Conservation (phyloP, 2,113 vertebrate genomes). For the Atrichornis clamosus region DNA sequence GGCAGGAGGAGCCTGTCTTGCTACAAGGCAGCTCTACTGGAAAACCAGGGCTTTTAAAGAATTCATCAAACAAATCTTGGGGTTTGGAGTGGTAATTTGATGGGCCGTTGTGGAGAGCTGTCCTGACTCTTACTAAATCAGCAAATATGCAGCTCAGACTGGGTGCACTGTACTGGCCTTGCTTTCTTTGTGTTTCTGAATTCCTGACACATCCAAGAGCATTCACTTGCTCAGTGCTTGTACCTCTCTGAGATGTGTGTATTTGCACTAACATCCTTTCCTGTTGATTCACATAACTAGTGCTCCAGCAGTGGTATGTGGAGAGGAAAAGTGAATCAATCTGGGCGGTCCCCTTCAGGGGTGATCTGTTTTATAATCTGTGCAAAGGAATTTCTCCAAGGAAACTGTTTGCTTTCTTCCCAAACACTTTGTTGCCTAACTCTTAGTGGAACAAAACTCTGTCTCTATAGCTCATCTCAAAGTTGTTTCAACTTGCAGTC, state of each 20-base stretch:
- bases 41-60: neutral
- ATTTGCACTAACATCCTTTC: neutral
- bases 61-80: neutral
- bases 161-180: neutral
- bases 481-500: slow-evolving; percentile 1
- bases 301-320: neutral
- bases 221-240: neutral
- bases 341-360: neutral
- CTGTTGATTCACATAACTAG: neutral
- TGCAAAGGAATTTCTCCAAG: slow-evolving; percentile 40
- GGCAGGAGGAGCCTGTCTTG: neutral
- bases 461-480: neutral
- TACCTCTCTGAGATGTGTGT: neutral
- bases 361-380: neutral
- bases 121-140: neutral
- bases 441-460: neutral
- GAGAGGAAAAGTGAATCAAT: slow-evolving; percentile 42
- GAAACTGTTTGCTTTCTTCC: slow-evolving; percentile 44
- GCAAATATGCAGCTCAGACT: neutral
- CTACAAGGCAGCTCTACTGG: neutral
- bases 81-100: neutral
- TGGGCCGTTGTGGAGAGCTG: neutral
- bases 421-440: slow-evolving; percentile 32
- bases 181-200: neutral
- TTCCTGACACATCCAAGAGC: neutral